Evolutionary conservation across 2,113 vertebrate species (phyloP).

Genomic region (Neoarius graeffei): DNA sequence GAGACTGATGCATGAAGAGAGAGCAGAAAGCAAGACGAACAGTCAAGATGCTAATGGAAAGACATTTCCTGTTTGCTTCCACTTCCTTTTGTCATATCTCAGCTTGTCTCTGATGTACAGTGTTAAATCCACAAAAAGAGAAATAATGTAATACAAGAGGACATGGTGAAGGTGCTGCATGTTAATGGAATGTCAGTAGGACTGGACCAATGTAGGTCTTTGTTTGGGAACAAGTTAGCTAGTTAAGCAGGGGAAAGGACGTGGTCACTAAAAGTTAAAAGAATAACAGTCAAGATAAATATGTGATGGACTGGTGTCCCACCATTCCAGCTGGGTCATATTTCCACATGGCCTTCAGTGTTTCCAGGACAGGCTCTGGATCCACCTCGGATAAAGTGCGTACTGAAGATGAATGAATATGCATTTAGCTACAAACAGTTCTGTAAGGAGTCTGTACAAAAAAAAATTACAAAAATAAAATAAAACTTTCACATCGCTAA

Average conservation of each 20-base stretch:
- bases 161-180: not conserved
- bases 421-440: too few relatives aligned
- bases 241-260: not conserved
- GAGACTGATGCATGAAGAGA: not conserved
- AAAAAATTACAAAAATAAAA: too few relatives aligned
- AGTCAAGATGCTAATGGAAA: not conserved
- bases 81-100: not conserved
- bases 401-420: not conserved
- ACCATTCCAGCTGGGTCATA: not conserved
- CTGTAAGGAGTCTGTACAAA: too few relatives aligned
- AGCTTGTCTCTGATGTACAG: not conserved
- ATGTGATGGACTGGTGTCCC: not conserved
- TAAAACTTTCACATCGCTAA: too few relatives aligned
- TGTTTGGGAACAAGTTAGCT: not conserved
- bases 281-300: not conserved
- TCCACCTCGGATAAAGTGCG: not conserved
- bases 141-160: not conserved
- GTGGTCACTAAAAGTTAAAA: not conserved
- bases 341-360: not conserved
- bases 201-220: not conserved
- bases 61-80: slow-evolving; percentile 7
- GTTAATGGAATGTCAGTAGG: not conserved
- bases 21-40: not conserved
- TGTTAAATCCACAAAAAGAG: not conserved
- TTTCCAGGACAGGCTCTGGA: not conserved